Evolutionary conservation across 30 jellyfish, hydroid and myxozoan species (phyloP), one percentile per base, ranked within the genome.

Genomic region (Turritopsis rubra): DNA sequence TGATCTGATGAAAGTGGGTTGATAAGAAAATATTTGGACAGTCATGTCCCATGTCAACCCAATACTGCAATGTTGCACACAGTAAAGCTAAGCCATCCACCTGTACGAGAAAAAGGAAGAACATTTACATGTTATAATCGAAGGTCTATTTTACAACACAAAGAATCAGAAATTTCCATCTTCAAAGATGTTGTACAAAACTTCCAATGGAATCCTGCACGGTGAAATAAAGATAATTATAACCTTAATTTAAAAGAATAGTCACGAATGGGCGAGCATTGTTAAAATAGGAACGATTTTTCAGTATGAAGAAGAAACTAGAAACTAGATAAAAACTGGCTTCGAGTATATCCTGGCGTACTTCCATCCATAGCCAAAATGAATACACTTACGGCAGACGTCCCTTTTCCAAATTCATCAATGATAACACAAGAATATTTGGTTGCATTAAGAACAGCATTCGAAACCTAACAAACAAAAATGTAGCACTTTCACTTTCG

Each of bases 321-420:
- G n/a, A n/a, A n/a, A n/a, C n/a, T n/a, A n/a, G n/a, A n/a, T n/a
- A n/a, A n/a, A n/a, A n/a, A n/a, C n/a, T n/a, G n/a, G n/a, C n/a
- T n/a, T n/a, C n/a, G n/a, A n/a, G n/a, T n/a, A n/a, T n/a, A n/a
- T n/a, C n/a, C n/a, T n/a, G n/a, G n/a, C n/a, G n/a, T n/a, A n/a
- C n/a, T n/a, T n/a, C n/a, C n/a, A n/a, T n/a, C n/a, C n/a, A n/a
- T n/a, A n/a, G n/a, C n/a, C 60, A 41, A 13, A 41, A 41, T 41
- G 60, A n/a, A n/a, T n/a, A n/a, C 21, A 74, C 94, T 60, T 52
- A 95, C 99, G 82, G 98, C 65, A 16, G 96, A 75, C 27, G 99
- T 95, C 29, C 98, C 99, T 81, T 90, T 90, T 24, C 99, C 99
- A 75, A 95, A 95, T 75, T 95, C 99, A 83, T 95, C 99, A 18